These are phyloP conservation scores for Drosophila pachea DNA, from an alignment of 1,140 invertebrate species.

Conservation along the genomic window DNA sequence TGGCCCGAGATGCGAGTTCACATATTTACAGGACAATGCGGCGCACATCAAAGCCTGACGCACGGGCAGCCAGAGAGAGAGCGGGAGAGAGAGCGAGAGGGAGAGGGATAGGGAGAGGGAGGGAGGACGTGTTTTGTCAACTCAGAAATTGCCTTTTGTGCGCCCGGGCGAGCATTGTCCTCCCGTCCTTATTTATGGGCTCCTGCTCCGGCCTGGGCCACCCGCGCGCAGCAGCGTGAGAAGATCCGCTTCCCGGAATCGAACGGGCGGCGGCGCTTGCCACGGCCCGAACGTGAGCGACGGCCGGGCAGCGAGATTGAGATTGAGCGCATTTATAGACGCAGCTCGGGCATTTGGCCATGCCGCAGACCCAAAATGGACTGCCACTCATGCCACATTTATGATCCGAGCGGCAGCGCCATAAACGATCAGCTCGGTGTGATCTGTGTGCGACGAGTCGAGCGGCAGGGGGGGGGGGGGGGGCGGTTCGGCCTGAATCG, in stretches of 20 bases:
- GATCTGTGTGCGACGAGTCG: slow-evolving; percentile 25
- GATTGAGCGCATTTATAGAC: slow-evolving; percentile 30
- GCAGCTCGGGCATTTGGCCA: slow-evolving; percentile 18
- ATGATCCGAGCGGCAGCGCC: slow-evolving; percentile 27
- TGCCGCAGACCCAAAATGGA: slow-evolving; percentile 18
- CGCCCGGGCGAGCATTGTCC: slow-evolving; percentile 28
- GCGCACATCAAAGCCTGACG: slow-evolving; percentile 40
- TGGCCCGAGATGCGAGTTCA: slow-evolving; percentile 53
- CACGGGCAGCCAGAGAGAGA: background rate
- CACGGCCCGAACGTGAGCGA: slow-evolving; percentile 24
- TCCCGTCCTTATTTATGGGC: slow-evolving; percentile 63
- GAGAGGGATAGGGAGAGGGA: too few species aligned
- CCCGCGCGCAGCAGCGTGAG: slow-evolving; percentile 65
- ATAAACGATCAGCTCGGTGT: slow-evolving; percentile 30
- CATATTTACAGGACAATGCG: slow-evolving; percentile 66
- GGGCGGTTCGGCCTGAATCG: slow-evolving; percentile 54
- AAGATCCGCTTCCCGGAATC: slow-evolving; percentile 57
- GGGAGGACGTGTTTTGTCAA: slow-evolving; percentile 67
- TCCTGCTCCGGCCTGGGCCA: slow-evolving; percentile 43
- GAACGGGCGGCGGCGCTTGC: slow-evolving; percentile 23
- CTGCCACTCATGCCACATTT: slow-evolving; percentile 31
- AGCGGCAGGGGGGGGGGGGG: background rate
- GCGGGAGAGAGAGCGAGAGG: too few species aligned
- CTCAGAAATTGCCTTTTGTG: slow-evolving; percentile 75
- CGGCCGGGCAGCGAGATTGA: slow-evolving; percentile 28